These are phyloP conservation scores for Drosophila suzukii DNA, from an alignment of 1,140 invertebrate species.

Conservation along the genomic window DNA sequence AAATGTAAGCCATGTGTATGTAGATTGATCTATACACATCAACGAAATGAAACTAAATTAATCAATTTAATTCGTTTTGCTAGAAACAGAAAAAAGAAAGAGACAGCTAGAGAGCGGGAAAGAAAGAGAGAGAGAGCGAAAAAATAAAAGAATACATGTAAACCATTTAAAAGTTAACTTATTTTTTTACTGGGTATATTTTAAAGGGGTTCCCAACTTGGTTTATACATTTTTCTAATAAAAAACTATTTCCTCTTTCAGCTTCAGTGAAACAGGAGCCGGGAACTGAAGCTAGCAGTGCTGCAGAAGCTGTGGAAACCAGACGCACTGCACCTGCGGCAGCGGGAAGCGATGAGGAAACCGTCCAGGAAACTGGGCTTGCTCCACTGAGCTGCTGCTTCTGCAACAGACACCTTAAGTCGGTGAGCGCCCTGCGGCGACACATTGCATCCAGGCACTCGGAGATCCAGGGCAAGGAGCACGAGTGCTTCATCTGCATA, in stretches of 20 bases:
- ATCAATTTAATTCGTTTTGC: slow-evolving; percentile 36
- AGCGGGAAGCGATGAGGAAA: slow-evolving; percentile 41
- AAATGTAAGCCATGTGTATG: slow-evolving; percentile 23
- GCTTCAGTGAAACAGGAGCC: background rate
- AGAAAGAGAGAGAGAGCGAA: background rate
- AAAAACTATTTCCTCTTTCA: background rate
- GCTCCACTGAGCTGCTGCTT: slow-evolving; percentile 59
- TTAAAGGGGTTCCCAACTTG: background rate
- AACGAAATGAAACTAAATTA: slow-evolving; percentile 32
- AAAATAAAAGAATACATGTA: slow-evolving; percentile 47
- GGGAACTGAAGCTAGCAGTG: background rate
- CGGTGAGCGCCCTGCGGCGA: slow-evolving; percentile 68
- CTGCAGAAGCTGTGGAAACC: background rate
- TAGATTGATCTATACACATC: slow-evolving; percentile 34
- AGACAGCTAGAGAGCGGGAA: slow-evolving; percentile 5
- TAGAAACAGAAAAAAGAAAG: slow-evolving; percentile 19
- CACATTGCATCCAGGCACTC: slow-evolving; percentile 79
- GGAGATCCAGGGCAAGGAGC: slow-evolving; percentile 70
- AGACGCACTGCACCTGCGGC: background rate
- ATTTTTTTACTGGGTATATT: slow-evolving; percentile 1
- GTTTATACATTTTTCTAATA: background rate
- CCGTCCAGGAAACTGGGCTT: background rate
- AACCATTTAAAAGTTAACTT: slow-evolving; percentile 20
- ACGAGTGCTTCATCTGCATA: slow-evolving; percentile 74
- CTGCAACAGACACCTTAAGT: slow-evolving; percentile 75